These are phyloP conservation scores for Acrossocheilus fasciatus DNA, from an alignment of 2,797 vertebrate genomes.

Conservation along the genomic window DNA sequence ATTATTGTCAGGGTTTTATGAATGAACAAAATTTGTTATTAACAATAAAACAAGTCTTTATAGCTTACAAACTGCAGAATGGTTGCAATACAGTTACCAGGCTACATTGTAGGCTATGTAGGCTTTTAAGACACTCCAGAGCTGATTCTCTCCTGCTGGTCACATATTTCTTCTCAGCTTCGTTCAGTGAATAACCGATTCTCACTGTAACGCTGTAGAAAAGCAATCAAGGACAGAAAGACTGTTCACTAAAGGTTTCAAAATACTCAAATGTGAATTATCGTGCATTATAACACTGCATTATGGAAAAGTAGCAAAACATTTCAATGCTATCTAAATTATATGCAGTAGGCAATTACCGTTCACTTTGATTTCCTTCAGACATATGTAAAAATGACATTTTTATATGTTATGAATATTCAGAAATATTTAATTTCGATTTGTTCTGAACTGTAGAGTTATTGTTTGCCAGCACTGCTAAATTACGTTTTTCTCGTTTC, in stretches of 20 bases:
- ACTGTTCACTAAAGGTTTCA: neutral
- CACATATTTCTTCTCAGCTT: conserved; percentile 26
- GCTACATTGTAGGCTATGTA: neutral
- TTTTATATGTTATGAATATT: neutral
- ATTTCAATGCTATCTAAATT: too few species aligned
- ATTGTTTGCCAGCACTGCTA: neutral
- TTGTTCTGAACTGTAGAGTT: neutral
- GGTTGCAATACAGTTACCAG: neutral
- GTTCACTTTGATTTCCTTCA: neutral
- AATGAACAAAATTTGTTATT: too few species aligned
- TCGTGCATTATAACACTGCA: neutral
- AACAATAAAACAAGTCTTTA: neutral
- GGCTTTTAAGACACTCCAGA: conserved; percentile 10
- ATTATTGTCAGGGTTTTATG: too few species aligned
- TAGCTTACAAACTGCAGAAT: neutral
- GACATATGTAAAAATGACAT: conserved; percentile 9
- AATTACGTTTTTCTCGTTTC: neutral
- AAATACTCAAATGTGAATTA: neutral
- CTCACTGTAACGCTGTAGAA: neutral
- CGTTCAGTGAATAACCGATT: conserved; percentile 35
- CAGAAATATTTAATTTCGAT: neutral
- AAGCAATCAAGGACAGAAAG: neutral
- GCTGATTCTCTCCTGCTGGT: neutral
- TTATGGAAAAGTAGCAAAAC: neutral
- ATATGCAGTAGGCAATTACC: neutral